phyloP scores from a whole-genome alignment of 2,797 vertebrate species.

The Labeo calbasu region DNA sequence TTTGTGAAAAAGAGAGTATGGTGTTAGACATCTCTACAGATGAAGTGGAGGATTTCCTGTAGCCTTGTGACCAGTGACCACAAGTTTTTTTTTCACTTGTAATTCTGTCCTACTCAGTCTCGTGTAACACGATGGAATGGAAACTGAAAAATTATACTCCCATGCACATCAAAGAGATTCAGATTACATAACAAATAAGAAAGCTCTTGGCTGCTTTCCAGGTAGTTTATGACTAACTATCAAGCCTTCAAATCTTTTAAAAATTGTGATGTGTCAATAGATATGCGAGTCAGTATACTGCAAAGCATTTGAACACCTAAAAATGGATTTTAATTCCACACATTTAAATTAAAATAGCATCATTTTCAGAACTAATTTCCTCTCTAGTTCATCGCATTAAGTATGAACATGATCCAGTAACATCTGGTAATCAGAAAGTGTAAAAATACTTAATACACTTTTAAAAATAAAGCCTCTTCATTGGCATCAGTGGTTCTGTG shows the following conservation, averaged over 20 bases:
- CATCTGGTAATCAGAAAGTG: background rate
- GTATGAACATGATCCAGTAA: background rate
- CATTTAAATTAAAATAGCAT: background rate
- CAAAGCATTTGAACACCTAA: background rate
- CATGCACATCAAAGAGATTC: background rate
- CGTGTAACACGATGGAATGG: slow-evolving; percentile 69
- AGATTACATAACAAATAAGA: background rate
- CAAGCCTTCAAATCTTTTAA: background rate
- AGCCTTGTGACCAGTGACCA: slow-evolving; percentile 69
- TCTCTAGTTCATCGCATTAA: background rate
- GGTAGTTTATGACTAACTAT: background rate
- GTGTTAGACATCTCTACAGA: slow-evolving; percentile 13
- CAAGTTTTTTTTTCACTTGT: slow-evolving; percentile 56
- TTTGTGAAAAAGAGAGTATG: background rate
- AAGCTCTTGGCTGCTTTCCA: background rate
- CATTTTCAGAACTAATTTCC: background rate
- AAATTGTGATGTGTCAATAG: background rate
- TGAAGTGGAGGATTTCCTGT: slow-evolving; percentile 73
- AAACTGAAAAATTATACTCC: slow-evolving; percentile 18
- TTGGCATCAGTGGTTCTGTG: too few relatives aligned
- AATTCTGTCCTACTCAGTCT: slow-evolving; percentile 3
- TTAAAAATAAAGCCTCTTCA: too few relatives aligned
- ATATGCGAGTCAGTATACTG: background rate
- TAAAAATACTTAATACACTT: background rate
- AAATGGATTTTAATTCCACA: background rate